Percentiles rank a stretch among this genome's conserved stretches.
Conservation (phyloP, 2,113 vertebrate species). For the Lagopus muta region DNA sequence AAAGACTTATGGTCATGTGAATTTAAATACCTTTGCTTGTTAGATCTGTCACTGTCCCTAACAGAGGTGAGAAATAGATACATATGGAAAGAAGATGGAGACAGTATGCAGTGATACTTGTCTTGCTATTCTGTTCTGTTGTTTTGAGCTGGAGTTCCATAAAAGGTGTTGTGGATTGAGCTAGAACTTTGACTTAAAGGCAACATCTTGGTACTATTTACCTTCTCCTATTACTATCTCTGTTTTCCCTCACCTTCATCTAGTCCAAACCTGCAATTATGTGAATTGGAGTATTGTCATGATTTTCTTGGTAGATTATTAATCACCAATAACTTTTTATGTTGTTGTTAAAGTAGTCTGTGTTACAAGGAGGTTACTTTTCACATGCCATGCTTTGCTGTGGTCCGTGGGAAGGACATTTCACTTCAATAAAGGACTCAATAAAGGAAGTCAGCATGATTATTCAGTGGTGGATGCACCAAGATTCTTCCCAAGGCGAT, state of each 20-base stretch:
- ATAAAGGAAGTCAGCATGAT: background rate
- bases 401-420: background rate
- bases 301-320: background rate
- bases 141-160: background rate
- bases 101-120: background rate
- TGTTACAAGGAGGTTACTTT: background rate
- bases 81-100: background rate
- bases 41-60: background rate
- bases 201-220: background rate
- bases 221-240: background rate
- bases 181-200: background rate
- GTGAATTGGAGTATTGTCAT: background rate
- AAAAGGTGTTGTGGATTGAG: background rate
- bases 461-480: background rate
- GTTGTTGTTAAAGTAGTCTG: background rate
- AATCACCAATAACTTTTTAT: background rate
- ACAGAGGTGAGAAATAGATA: slow-evolving; percentile 21
- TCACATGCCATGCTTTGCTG: background rate
- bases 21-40: background rate
- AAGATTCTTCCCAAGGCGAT: background rate
- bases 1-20: slow-evolving; percentile 3
- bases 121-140: background rate
- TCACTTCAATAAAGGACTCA: background rate
- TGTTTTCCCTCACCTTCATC: background rate
- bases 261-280: background rate